Evolutionary conservation across 2,113 vertebrate genomes (phyloP), one percentile per base, ranked within the genome.

Genomic region (Hippocampus zosterae): DNA sequence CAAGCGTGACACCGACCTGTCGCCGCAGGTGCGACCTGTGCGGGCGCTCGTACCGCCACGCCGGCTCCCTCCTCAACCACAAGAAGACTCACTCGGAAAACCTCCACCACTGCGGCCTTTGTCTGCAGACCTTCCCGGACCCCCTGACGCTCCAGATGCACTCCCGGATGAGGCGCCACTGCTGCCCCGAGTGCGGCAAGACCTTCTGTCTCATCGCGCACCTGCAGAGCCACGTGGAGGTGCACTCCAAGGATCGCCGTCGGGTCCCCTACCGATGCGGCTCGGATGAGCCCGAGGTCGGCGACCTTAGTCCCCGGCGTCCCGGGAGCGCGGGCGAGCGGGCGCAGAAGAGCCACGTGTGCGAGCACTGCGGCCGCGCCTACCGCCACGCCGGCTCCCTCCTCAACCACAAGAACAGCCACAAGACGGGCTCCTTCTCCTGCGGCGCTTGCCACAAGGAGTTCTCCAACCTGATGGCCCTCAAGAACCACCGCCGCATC

Each of bases 31-130:
- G 95, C 76, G 93, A 93, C 78, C 90, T 95, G 55, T 96, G 94
- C 25, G 93, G 93, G 1, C 92, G 92, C 69, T 92, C 92, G 21
- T 95, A 94, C 87, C 91, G 91, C 75, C 93, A 95, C 15, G 92
- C 93, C 0, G 92, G 92, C 42, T 93, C 92, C 21, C 92, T 94
- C 50, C 92, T 94, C 67, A 94, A 94, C 85, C 94, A 95, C 78
- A 93, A 92, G 80, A 93, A 93, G 77, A 92, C 90, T 0, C 93
- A 95, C 79, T 91, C 90, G 0, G 88, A 90, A 19, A 92, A 87
- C 78, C 90, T 93, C 70, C 93, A 94, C 77, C 86, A 90, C 72
- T 95, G 93, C 65, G 81, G 88, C 50, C 80, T 92, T 67, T 95
- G 94, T 84, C 90, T 93, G 52, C 93, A 93, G 88, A 92, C 91